Conservation (phyloP, 2,797 vertebrate genomes). For the Gambelia wislizenii region DNA sequence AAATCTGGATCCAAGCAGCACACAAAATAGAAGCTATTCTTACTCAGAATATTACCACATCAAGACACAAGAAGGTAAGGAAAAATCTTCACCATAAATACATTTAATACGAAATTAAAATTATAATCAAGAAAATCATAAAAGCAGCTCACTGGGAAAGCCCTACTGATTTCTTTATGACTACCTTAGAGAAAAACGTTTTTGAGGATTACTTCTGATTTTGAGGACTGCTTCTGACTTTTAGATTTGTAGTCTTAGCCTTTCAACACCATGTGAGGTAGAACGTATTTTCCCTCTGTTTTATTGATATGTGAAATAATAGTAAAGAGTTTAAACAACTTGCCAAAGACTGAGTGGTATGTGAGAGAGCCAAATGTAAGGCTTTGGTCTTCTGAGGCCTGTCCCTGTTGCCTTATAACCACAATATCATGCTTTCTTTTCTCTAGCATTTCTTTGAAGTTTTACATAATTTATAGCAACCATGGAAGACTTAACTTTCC, state of each 20-base stretch:
- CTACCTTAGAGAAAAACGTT: background rate
- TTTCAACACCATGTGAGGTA: constrained; percentile 9
- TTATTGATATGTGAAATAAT: background rate
- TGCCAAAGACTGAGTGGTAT: constrained; percentile 2
- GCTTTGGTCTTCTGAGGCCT: background rate
- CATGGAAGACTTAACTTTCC: constrained; percentile 19
- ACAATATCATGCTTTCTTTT: constrained; percentile 6
- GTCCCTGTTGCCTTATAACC: constrained; percentile 9
- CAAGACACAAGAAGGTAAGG: too few relatives aligned
- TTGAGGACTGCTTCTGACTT: background rate
- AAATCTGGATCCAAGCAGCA: too few relatives aligned
- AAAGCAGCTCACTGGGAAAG: too few relatives aligned
- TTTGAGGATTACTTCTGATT: background rate
- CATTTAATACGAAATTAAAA: too few relatives aligned
- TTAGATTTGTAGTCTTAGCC: background rate
- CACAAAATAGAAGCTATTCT: too few relatives aligned
- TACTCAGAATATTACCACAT: too few relatives aligned
- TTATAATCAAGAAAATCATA: too few relatives aligned
- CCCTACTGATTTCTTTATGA: background rate
- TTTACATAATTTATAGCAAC: constrained; percentile 21
- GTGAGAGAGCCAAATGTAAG: background rate
- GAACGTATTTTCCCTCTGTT: background rate
- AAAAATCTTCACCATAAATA: too few relatives aligned
- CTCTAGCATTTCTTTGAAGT: constrained; percentile 4
- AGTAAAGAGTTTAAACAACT: constrained; percentile 13